A percentile compares a stretch with the other conserved stretches of the same genome.
phyloP scores from a whole-genome alignment of 2,797 vertebrate species.

The Alauda arvensis region DNA sequence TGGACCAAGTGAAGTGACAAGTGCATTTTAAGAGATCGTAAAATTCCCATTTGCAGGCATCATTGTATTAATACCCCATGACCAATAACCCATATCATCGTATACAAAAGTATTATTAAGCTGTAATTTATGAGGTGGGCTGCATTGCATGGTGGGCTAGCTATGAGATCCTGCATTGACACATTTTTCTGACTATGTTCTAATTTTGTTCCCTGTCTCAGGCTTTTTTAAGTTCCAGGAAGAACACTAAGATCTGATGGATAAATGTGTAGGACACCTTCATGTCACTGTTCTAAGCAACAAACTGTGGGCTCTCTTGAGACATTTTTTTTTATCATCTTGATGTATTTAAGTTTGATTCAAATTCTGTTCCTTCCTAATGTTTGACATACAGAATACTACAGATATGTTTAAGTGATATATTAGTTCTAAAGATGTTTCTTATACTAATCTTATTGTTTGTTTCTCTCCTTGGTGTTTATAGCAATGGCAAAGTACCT shows the following conservation, averaged over 20 bases:
- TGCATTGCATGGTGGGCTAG: not conserved
- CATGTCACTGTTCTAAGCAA: not conserved
- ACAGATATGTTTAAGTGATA: not conserved
- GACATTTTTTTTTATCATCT: not conserved
- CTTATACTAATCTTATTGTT: not conserved
- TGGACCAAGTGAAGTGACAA: constrained; percentile 16
- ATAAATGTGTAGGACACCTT: not conserved
- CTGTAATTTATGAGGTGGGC: constrained; percentile 4
- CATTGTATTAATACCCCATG: constrained; percentile 19
- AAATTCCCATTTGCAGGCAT: constrained; percentile 41
- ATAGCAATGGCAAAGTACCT: not conserved
- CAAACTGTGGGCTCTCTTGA: not conserved
- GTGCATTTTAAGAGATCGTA: constrained; percentile 30
- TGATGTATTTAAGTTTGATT: not conserved
- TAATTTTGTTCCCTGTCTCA: not conserved
- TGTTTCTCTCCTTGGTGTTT: constrained; percentile 9
- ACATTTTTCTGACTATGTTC: not conserved
- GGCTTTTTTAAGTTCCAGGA: not conserved
- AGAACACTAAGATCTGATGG: not conserved
- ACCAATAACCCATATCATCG: constrained; percentile 35
- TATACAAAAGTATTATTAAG: constrained; percentile 15
- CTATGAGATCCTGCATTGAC: not conserved
- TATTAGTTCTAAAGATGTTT: not conserved
- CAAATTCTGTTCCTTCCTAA: not conserved
- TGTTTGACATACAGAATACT: not conserved